phyloP scores from a whole-genome alignment of 35 echinoderm and acorn worm genomes.

The Eucidaris tribuloides region DNA sequence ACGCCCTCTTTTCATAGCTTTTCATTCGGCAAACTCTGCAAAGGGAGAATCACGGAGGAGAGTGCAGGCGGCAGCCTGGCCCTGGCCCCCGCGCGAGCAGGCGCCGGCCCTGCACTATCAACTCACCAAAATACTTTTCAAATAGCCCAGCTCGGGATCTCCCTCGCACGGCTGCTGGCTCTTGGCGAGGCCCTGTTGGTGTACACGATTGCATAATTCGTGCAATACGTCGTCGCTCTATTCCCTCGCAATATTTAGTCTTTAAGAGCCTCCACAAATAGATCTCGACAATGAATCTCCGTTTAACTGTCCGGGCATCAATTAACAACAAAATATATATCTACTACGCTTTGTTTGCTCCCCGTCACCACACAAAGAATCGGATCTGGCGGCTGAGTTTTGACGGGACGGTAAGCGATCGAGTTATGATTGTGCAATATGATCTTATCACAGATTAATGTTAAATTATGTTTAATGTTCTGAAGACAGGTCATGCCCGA shows the following conservation, averaged over 20 bases:
- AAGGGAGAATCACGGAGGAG: too few species aligned
- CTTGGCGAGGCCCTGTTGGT: conserved; percentile 40
- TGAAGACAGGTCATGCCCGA: background rate
- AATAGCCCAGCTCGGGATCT: conserved; percentile 54
- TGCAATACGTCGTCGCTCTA: conserved; percentile 42
- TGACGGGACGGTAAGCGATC: background rate
- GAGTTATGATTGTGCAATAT: background rate
- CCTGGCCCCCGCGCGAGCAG: background rate
- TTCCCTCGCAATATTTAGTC: conserved; percentile 71
- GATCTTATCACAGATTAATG: background rate
- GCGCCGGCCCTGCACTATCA: too few species aligned
- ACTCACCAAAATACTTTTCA: conserved; percentile 63
- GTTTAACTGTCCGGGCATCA: background rate
- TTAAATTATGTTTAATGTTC: background rate
- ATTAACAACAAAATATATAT: background rate
- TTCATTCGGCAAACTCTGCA: too few species aligned
- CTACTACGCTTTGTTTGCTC: background rate
- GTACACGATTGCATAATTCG: conserved; percentile 5
- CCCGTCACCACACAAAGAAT: background rate
- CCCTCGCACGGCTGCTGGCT: conserved; percentile 33
- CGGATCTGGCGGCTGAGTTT: background rate
- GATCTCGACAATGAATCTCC: background rate
- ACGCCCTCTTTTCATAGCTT: too few species aligned
- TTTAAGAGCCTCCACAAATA: conserved; percentile 61
- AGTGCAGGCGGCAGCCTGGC: background rate